These are phyloP conservation scores for Pteronotus mesoamericanus DNA, from an alignment of 2,797 vertebrate species.

Conservation along the genomic window DNA sequence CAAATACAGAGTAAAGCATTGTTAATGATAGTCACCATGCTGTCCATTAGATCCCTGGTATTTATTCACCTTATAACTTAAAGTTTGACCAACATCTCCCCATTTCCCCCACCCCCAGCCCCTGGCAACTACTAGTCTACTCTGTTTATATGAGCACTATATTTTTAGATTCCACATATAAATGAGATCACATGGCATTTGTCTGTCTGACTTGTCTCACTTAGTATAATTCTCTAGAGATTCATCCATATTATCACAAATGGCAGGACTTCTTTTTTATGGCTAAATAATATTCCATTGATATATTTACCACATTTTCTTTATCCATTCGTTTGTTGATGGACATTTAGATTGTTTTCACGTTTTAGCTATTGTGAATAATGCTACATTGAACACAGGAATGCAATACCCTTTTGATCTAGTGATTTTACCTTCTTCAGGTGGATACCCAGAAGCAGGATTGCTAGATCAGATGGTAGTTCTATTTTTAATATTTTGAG, in stretches of 20 bases:
- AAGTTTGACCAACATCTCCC: background rate
- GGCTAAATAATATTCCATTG: background rate
- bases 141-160: background rate
- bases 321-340: background rate
- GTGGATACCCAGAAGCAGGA: background rate
- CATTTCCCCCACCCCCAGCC: background rate
- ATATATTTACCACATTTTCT: background rate
- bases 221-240: background rate
- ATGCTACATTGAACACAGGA: background rate
- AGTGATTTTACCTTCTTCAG: background rate
- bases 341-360: background rate
- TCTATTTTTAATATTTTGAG: background rate
- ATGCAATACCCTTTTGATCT: background rate
- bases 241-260: background rate
- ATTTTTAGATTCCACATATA: background rate
- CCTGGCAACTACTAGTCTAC: background rate
- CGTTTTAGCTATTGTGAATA: background rate
- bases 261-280: background rate
- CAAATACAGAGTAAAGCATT: background rate
- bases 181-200: background rate
- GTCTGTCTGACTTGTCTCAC: background rate
- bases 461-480: background rate
- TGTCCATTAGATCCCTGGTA: background rate
- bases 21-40: background rate
- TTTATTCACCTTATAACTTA: background rate